A percentile compares a stretch with the other conserved stretches of the same genome.
Evolutionary conservation across 2,888 invertebrate species (phyloP).

Genomic region (Synergus gifuensis): DNA sequence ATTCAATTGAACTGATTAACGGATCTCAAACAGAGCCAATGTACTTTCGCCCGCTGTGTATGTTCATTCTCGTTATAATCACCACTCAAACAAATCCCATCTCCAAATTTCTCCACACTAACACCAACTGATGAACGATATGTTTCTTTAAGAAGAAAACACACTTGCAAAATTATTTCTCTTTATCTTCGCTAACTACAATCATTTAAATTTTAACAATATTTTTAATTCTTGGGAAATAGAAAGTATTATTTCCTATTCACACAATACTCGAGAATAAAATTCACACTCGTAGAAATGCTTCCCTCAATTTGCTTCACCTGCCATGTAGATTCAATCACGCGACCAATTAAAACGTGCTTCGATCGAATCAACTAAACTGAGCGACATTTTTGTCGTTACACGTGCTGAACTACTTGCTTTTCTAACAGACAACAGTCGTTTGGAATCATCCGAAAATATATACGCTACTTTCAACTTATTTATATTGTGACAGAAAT

Average conservation of each 20-base stretch:
- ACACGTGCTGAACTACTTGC: background rate
- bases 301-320: background rate
- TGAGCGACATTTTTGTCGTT: background rate
- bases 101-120: background rate
- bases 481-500: constrained; percentile 32
- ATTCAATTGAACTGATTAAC: constrained; percentile 67
- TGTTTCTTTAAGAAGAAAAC: background rate
- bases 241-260: background rate
- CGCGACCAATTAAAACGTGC: constrained; percentile 9
- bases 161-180: background rate
- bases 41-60: constrained; percentile 52
- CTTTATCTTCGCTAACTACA: background rate
- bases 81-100: background rate
- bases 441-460: constrained; percentile 16
- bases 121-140: background rate
- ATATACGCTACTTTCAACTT: constrained; percentile 14
- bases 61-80: constrained; percentile 20
- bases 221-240: background rate
- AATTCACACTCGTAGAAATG: background rate
- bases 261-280: background rate
- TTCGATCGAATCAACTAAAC: background rate
- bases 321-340: background rate
- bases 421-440: background rate
- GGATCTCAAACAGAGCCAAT: constrained; percentile 57
- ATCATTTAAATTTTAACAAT: background rate